Base-by-base conservation (phyloP, 2,888 invertebrate species). In the Lycaena phlaeas region DNA sequence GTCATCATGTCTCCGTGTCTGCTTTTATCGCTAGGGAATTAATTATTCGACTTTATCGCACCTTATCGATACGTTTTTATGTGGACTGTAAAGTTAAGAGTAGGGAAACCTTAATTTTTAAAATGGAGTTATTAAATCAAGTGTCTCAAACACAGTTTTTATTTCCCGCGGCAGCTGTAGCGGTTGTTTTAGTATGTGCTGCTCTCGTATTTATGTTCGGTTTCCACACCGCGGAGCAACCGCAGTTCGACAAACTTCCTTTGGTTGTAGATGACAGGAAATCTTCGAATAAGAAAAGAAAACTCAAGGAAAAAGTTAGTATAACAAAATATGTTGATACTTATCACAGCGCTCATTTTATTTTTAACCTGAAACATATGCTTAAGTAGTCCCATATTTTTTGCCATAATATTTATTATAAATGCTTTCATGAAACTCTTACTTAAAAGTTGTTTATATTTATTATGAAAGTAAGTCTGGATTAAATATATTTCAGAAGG, bases 161-260 rank as follows among this genome's bases (percentile, higher is more conserved):
- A 51, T 78, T 86, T 57, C 86, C 85, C 51, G 84, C 84, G 56
- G 86, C 87, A 46, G 86, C 87, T 54, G 87, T 87, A 48, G 76
- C 87, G 54, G 86, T 89, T 64, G 91, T 92, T 57, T 87, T 92
- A 64, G 71, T 92, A 55, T 90, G 89, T 67, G 91, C 91, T 52
- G 84, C 91, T 53, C 78, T 93, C 54, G 91, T 93, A 58, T 93
- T 91, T 79, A 88, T 88, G 50, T 92, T 92, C 72, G 92, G 92
- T 49, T 92, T 93, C 77, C 91, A 90, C 79, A 88, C 91, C 48
- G 89, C 91, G 52, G 91, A 90, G 69, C 92, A 92, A 76, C 94
- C 94, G 63, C 91, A 92, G 63, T 92, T 92, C 69, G 90, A 91
- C 63, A 91, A 91, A 73, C 81, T 91, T 48, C 87, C 89, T 28